Evolutionary conservation across 1,140 invertebrate species (phyloP).

Genomic region (Marisa cornuarietis): DNA sequence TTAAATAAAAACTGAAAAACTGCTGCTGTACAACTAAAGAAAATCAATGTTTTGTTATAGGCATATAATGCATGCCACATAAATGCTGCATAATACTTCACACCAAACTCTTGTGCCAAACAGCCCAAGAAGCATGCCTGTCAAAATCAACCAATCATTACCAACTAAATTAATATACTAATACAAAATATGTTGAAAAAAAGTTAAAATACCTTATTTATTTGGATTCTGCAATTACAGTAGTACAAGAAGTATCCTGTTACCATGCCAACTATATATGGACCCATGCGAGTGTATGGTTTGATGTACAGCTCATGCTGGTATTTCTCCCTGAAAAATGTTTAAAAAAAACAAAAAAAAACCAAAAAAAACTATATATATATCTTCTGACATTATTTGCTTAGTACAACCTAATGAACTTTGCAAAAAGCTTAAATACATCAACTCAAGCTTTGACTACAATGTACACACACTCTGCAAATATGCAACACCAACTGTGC

Average conservation of each 20-base stretch:
- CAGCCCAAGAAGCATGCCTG: neutral
- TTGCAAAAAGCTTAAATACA: too few relatives aligned
- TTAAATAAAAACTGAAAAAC: neutral
- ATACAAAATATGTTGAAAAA: neutral
- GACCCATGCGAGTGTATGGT: conserved; percentile 69
- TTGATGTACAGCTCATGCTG: conserved; percentile 33
- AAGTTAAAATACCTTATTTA: conserved; percentile 32
- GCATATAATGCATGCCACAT: neutral
- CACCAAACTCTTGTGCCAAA: too few relatives aligned
- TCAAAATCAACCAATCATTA: neutral
- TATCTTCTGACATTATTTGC: too few relatives aligned
- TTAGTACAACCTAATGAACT: too few relatives aligned
- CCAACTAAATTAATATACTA: neutral
- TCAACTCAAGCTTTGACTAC: too few relatives aligned
- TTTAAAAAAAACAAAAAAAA: too few relatives aligned
- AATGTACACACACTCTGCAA: too few relatives aligned
- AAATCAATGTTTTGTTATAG: neutral
- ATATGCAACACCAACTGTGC: too few relatives aligned
- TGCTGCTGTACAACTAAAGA: too few relatives aligned
- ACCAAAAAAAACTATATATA: too few relatives aligned
- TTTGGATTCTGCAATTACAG: conserved; percentile 38
- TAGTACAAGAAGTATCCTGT: conserved; percentile 66
- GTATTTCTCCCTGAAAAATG: conserved; percentile 10
- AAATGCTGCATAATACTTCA: neutral
- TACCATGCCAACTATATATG: conserved; percentile 69